Percentiles rank a stretch among this genome's conserved stretches.
phyloP scores from a whole-genome alignment of 2,113 vertebrate genomes.

The Macheiramphus alcinus region DNA sequence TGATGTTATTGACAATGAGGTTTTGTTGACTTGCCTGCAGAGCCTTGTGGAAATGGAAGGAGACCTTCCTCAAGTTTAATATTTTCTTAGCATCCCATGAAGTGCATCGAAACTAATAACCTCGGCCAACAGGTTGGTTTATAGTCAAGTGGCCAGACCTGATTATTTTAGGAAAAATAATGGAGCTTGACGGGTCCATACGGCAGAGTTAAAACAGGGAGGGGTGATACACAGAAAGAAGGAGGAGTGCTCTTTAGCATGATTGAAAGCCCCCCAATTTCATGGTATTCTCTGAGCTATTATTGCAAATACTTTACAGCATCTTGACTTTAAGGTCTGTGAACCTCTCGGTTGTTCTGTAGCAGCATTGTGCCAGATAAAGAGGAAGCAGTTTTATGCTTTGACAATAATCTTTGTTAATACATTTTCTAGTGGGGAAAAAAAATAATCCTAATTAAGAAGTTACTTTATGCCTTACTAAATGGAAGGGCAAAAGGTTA shows the following conservation, averaged over 20 bases:
- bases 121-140: neutral
- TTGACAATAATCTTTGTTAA: conserved; percentile 7
- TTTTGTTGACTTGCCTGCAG: conserved; percentile 48
- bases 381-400: neutral
- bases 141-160: neutral
- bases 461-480: conserved; percentile 46
- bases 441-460: conserved; percentile 46
- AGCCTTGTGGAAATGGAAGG: conserved; percentile 36
- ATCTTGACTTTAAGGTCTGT: neutral
- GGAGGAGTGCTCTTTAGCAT: neutral
- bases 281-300: neutral
- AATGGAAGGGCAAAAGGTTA: conserved; percentile 47
- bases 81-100: conserved; percentile 9
- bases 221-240: neutral
- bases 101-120: neutral
- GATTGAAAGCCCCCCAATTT: neutral
- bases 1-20: conserved; percentile 61
- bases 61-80: conserved; percentile 9
- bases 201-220: neutral
- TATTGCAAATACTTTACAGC: neutral
- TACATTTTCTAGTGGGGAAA: conserved; percentile 6
- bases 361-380: neutral
- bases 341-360: neutral
- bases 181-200: neutral
- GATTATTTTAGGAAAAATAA: neutral